A percentile compares a stretch with the other conserved stretches of the same genome.
Conservation (phyloP, 2,888 invertebrate genomes). For the Bhutanitis thaidina region DNA sequence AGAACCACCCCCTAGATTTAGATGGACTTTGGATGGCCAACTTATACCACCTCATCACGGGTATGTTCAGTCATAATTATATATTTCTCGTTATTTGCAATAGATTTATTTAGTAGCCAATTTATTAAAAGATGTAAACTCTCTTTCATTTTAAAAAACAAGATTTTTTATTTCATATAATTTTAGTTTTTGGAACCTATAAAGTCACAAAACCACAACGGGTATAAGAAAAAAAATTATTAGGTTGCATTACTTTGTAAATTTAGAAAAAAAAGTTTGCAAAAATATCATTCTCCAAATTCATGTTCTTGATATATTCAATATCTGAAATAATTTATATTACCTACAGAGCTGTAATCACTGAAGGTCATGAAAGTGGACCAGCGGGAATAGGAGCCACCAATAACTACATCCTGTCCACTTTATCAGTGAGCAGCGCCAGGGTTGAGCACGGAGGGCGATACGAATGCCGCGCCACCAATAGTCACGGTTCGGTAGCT, state of each 20-base stretch:
- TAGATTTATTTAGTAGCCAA: too few relatives aligned
- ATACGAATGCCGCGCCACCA: conserved; percentile 89
- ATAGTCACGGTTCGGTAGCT: conserved; percentile 84
- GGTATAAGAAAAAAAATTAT: too few relatives aligned
- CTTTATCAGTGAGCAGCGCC: conserved; percentile 87
- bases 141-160: too few relatives aligned
- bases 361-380: conserved; percentile 63
- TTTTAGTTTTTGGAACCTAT: too few relatives aligned
- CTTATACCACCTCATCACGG: conserved; percentile 69
- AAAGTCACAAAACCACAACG: too few relatives aligned
- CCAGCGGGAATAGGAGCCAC: conserved; percentile 56
- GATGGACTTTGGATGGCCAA: conserved; percentile 68
- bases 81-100: too few relatives aligned
- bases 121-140: too few relatives aligned
- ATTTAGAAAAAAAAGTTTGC: too few relatives aligned
- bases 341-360: conserved; percentile 53
- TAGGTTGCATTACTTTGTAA: too few relatives aligned
- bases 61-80: conserved; percentile 31
- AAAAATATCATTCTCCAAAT: too few relatives aligned
- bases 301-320: too few relatives aligned
- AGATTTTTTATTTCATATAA: too few relatives aligned
- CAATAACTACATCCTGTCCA: conserved; percentile 88
- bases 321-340: not conserved
- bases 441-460: conserved; percentile 91
- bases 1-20: conserved; percentile 86